Base-by-base conservation (phyloP, 2,888 invertebrate species). In the Trimorus sp. region DNA sequence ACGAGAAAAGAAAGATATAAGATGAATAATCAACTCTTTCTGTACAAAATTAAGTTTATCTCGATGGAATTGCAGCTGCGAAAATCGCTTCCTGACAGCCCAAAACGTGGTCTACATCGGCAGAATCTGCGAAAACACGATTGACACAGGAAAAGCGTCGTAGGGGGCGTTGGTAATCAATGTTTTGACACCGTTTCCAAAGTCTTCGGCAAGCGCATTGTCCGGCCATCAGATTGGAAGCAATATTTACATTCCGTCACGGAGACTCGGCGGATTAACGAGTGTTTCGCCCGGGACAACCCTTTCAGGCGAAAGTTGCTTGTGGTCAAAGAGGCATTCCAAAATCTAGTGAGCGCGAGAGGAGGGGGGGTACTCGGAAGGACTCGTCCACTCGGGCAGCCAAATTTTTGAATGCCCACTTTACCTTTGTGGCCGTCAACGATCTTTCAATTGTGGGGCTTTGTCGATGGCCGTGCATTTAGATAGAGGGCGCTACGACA, bases 221-320 rank as follows among this genome's bases (percentile, higher is more conserved):
- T 49, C n/a, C n/a, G 49, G 7, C 14, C 49, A 12, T 14, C 54
- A 87, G 89, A 90, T 90, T 88, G 88, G 86, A 89, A 90, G 90
- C 90, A 90, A 90, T 90, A 90, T 90, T 90, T 90, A 90, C 88
- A 89, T 85, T 89, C 85, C 78, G 84, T 85, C 83, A 85, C 73
- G 82, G 87, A 88, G 89, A 89, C 90, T 87, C 88, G 75, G 58
- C 53, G 89, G 90, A 90, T 90, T 90, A 90, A 85, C 85, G 82
- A 77, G 76, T 86, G 87, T 85, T 88, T 85, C 87, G 79, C 73
- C 80, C 68, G 58, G 56, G 77, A 66, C 86, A 89, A 90, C 89
- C 89, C 89, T 88, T 89, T 87, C 79, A 56, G 74, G 84, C 76
- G 80, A 69, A 79, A 62, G 48, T 82, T 83, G 79, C 65, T 75